These are phyloP conservation scores for Amblyjoppa proteus DNA, from an alignment of 2,888 invertebrate genomes.

Conservation along the genomic window DNA sequence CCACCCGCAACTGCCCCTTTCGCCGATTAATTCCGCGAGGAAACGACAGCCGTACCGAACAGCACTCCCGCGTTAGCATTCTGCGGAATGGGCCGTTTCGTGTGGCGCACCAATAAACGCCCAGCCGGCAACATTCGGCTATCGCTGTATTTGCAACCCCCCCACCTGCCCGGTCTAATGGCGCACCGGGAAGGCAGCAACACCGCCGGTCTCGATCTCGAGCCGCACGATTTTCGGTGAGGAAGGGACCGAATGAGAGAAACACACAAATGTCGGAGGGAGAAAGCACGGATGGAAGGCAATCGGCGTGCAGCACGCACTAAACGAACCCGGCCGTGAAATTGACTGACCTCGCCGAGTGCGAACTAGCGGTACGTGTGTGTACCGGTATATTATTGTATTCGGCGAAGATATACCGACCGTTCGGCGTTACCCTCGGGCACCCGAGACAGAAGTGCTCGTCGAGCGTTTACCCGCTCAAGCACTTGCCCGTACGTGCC, in stretches of 20 bases:
- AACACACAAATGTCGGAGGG: conserved; percentile 7
- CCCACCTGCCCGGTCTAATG: conserved; percentile 11
- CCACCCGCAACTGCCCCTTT: conserved; percentile 6
- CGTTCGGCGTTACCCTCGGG: background rate
- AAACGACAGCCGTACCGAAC: conserved; percentile 36
- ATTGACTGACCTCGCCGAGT: conserved; percentile 23
- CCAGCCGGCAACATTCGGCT: background rate
- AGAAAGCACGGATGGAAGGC: conserved; percentile 15
- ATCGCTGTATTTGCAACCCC: background rate
- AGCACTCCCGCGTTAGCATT: conserved; percentile 56
- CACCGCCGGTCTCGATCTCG: conserved; percentile 7
- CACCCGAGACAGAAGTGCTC: background rate
- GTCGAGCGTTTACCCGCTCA: background rate
- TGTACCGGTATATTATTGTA: conserved; percentile 1
- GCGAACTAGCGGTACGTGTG: background rate
- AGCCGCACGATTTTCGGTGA: conserved; percentile 24
- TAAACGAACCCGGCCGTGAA: conserved; percentile 42
- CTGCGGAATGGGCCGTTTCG: conserved; percentile 50
- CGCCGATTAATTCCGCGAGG: background rate
- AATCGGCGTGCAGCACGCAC: conserved; percentile 51
- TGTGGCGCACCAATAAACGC: conserved; percentile 36
- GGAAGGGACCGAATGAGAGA: background rate
- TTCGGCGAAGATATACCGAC: background rate
- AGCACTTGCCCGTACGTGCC: background rate
- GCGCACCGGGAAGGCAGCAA: conserved; percentile 1